Evolutionary conservation across 2,797 vertebrate genomes (phyloP).

Genomic region (Falco concolor): DNA sequence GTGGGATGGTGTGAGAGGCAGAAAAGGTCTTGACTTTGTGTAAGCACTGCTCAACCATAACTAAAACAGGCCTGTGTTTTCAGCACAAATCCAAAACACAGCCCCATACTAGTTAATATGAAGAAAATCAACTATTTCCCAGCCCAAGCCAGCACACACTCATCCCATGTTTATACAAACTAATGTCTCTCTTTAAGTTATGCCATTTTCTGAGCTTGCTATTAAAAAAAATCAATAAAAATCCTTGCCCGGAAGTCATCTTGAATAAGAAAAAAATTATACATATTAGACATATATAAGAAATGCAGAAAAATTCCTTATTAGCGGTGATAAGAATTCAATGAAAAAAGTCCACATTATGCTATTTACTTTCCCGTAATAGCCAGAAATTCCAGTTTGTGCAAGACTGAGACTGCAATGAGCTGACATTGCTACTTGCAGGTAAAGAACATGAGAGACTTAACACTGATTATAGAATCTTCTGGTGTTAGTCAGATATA

Average conservation of each 20-base stretch:
- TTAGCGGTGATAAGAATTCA: background rate
- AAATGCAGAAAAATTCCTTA: background rate
- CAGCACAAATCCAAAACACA: background rate
- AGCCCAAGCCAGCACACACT: background rate
- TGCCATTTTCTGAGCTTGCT: background rate
- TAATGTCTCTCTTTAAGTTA: background rate
- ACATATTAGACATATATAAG: background rate
- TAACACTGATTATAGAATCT: background rate
- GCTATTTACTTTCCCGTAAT: background rate
- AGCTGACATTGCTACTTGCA: background rate
- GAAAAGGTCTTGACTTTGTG: background rate
- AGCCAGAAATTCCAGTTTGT: background rate
- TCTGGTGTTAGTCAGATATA: background rate
- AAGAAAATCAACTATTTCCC: background rate
- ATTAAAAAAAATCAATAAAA: background rate
- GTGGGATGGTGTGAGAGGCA: background rate
- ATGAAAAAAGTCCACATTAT: background rate
- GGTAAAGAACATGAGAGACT: background rate
- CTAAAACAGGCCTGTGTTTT: background rate
- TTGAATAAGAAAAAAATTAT: background rate
- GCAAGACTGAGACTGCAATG: background rate
- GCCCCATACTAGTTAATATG: no score
- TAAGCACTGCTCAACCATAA: background rate
- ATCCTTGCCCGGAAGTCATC: fast-evolving
- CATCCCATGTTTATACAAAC: background rate